A percentile compares a stretch with the other conserved stretches of the same genome.
Conservation (phyloP, 1,140 invertebrate genomes). For the Thrips palmi region DNA sequence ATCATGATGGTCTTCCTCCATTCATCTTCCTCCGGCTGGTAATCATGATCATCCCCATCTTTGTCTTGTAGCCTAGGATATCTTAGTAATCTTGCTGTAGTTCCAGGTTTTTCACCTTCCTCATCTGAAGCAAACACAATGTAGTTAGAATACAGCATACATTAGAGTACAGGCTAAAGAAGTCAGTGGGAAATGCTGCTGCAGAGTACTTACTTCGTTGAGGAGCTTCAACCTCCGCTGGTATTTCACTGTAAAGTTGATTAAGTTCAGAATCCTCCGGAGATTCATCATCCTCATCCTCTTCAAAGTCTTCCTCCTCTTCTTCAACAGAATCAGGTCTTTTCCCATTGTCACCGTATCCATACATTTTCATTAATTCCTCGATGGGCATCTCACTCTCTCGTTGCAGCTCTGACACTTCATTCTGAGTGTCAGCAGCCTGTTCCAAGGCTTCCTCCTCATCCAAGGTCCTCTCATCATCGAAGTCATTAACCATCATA, state of each 20-base stretch:
- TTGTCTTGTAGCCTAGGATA: constrained; percentile 12
- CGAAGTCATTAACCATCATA: constrained; percentile 93
- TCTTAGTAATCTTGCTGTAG: constrained; percentile 7
- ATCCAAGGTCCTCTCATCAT: constrained; percentile 87
- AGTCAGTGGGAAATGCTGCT: no score
- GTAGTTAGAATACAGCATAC: no score
- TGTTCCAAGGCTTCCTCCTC: constrained; percentile 89
- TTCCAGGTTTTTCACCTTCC: neutral
- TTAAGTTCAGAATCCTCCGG: constrained; percentile 25
- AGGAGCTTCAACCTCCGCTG: constrained; percentile 9
- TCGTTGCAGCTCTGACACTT: constrained; percentile 58
- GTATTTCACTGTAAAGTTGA: constrained; percentile 33
- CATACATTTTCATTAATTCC: constrained; percentile 75
- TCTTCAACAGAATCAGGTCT: constrained; percentile 24
- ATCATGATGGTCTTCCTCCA: constrained; percentile 78
- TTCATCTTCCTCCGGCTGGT: constrained; percentile 57
- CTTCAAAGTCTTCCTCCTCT: constrained; percentile 25
- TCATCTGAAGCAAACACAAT: no score
- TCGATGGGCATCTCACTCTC: constrained; percentile 86
- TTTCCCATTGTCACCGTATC: constrained; percentile 29
- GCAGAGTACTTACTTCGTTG: neutral
- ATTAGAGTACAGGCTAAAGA: no score
- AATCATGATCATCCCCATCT: constrained; percentile 54
- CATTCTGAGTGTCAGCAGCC: constrained; percentile 67
- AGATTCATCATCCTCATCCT: constrained; percentile 23